These are phyloP conservation scores for Drosophila melanocephala DNA, from an alignment of 2,888 invertebrate genomes.

Conservation along the genomic window DNA sequence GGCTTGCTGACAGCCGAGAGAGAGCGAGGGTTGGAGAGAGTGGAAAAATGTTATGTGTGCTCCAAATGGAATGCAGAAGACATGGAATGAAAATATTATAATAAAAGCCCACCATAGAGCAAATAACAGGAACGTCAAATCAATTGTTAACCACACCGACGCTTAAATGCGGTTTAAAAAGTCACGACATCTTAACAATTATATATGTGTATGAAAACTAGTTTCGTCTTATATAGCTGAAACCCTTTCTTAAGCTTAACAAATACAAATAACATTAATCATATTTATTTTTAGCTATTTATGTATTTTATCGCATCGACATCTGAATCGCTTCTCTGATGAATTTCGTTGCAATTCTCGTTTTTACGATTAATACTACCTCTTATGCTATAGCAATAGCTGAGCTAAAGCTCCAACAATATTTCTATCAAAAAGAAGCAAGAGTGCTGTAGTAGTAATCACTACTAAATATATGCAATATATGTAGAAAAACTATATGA, in stretches of 20 bases:
- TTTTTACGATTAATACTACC: background rate
- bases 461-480: background rate
- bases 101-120: conserved; percentile 61
- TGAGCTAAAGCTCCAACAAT: background rate
- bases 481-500: background rate
- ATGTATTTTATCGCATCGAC: background rate
- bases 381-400: no score
- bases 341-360: background rate
- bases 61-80: conserved; percentile 55
- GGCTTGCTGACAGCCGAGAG: background rate
- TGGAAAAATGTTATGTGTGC: conserved; percentile 27
- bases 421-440: background rate
- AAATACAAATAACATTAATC: background rate
- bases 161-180: conserved; percentile 25
- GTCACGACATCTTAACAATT: background rate
- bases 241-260: background rate
- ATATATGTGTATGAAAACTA: background rate
- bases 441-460: background rate
- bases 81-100: conserved; percentile 73
- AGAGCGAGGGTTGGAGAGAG: background rate
- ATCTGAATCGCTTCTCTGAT: background rate
- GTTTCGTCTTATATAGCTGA: background rate
- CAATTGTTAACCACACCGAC: background rate
- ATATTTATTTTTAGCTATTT: background rate
- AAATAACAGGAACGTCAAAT: conserved; percentile 19